Conservation (phyloP, 2,888 invertebrate genomes). For the Helleia helle region DNA sequence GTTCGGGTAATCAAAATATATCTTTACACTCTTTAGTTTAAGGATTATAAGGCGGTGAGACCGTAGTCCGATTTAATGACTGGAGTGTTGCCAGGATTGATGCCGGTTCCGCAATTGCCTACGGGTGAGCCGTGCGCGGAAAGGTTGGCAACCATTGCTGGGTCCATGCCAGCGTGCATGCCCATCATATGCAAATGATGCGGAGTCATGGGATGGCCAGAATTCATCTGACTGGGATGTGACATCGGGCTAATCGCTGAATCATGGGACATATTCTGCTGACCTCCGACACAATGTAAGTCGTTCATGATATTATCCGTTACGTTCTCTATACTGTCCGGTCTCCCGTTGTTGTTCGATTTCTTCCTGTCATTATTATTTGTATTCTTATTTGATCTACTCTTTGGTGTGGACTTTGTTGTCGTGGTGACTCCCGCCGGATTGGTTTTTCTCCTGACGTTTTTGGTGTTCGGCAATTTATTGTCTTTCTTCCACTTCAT, state of each 20-base stretch:
- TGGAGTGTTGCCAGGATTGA: constrained; percentile 57
- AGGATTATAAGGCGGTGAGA: constrained; percentile 81
- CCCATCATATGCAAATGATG: constrained; percentile 68
- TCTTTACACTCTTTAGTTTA: constrained; percentile 46
- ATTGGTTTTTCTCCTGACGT: constrained; percentile 83
- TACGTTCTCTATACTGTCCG: constrained; percentile 78
- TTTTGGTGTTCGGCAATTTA: constrained; percentile 89
- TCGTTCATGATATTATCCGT: constrained; percentile 76
- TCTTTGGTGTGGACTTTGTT: constrained; percentile 77
- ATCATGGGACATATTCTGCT: constrained; percentile 60
- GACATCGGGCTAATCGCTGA: constrained; percentile 69
- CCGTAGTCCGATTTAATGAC: constrained; percentile 91
- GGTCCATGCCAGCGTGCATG: constrained; percentile 62
- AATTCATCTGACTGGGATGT: constrained; percentile 58
- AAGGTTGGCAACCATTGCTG: constrained; percentile 62
- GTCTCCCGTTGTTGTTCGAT: constrained; percentile 69
- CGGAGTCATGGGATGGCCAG: constrained; percentile 72
- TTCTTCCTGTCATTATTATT: constrained; percentile 72
- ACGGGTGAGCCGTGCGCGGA: constrained; percentile 72
- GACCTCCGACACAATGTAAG: constrained; percentile 73
- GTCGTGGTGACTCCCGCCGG: constrained; percentile 80
- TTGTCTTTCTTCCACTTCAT: constrained; percentile 88
- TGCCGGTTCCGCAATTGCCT: constrained; percentile 60
- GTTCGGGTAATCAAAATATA: constrained; percentile 64
- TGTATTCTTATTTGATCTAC: constrained; percentile 76